These are phyloP conservation scores for Oncorhynchus clarkii DNA, from an alignment of 2,113 vertebrate genomes.

Conservation along the genomic window DNA sequence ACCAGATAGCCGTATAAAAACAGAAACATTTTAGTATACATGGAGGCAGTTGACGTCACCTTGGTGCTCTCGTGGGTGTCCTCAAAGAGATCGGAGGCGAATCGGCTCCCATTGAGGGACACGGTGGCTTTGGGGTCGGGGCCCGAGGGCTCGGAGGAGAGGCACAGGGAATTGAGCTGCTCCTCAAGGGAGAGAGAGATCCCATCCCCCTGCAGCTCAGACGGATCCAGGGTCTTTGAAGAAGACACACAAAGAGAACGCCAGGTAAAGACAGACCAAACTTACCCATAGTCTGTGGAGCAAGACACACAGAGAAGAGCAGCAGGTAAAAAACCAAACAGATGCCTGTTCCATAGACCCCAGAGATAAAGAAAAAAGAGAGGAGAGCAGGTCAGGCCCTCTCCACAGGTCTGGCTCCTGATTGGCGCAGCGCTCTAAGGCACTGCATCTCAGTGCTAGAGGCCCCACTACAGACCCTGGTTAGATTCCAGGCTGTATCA, in stretches of 20 bases:
- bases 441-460: no score
- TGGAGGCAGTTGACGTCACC: slow-evolving; percentile 61
- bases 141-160: slow-evolving; percentile 74
- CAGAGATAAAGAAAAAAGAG: background rate
- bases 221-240: slow-evolving; percentile 79
- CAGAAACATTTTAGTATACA: no score
- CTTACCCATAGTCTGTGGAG: no score
- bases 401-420: no score
- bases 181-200: slow-evolving; percentile 87
- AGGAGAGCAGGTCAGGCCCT: background rate
- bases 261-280: no score
- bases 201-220: slow-evolving; percentile 83
- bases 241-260: background rate
- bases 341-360: no score
- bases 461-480: no score
- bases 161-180: slow-evolving; percentile 84
- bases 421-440: no score
- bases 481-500: no score
- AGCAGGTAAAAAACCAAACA: background rate
- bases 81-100: slow-evolving; percentile 80
- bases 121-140: slow-evolving; percentile 73
- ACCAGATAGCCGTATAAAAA: no score
- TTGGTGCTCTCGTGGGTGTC: slow-evolving; percentile 83
- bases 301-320: background rate
- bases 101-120: slow-evolving; percentile 81